phyloP scores from a whole-genome alignment of 2,888 invertebrate genomes.

The Apantesis nais region DNA sequence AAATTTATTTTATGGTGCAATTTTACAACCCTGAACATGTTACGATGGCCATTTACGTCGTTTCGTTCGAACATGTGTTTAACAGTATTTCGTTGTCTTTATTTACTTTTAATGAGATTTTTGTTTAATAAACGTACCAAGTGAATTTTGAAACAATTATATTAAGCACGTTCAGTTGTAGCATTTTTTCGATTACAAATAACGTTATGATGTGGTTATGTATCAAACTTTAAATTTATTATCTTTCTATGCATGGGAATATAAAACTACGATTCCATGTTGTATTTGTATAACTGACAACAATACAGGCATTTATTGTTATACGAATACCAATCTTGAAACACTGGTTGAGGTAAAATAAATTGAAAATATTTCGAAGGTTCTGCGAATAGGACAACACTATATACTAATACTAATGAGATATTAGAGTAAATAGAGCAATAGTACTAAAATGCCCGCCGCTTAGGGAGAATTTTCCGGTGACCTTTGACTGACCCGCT shows the following conservation, averaged over 20 bases:
- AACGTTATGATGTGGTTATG: not conserved
- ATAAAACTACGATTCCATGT: not conserved
- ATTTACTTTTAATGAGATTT: conserved; percentile 39
- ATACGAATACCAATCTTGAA: not conserved
- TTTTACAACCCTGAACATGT: conserved; percentile 79
- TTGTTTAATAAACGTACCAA: not conserved
- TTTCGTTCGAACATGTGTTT: conserved; percentile 57
- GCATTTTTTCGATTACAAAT: not conserved
- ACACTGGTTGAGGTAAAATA: not conserved
- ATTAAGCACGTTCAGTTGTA: not conserved
- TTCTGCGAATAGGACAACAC: not conserved
- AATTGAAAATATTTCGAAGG: not conserved
- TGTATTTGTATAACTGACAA: not conserved
- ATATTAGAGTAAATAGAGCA: too few relatives aligned
- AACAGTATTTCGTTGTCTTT: conserved; percentile 43
- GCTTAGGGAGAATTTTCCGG: not conserved
- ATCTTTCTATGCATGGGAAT: not conserved
- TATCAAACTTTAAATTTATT: not conserved
- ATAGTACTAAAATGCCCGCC: not conserved
- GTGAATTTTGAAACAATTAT: not conserved
- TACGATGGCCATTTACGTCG: conserved; percentile 66
- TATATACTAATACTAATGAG: not conserved
- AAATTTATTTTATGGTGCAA: conserved; percentile 80
- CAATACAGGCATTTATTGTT: not conserved
- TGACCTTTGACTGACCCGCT: not conserved